Evolutionary conservation across 2,888 invertebrate genomes (phyloP), one percentile per base, ranked within the genome.

Genomic region (Tuberolachnus salignus): DNA sequence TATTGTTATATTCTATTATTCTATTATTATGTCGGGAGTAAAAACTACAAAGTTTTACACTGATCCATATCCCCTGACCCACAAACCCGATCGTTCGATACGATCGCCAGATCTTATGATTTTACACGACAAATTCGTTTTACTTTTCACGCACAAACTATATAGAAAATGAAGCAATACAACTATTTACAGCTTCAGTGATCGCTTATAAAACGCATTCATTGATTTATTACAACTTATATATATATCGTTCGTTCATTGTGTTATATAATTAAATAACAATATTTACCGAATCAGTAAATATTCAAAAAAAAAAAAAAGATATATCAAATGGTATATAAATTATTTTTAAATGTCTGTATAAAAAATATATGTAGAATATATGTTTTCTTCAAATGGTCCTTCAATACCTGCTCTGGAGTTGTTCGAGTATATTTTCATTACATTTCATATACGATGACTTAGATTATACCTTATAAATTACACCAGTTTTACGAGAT

Each of bases 131-230:
- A 19, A 34, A 69, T 78, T 78, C 51, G 78, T 69, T 78, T 67
- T 66, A 59, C 59, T 81, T 80, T 81, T 66, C 69, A 74, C 75
- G 66, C 53, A 63, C 66, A 70, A 64, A 63, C 34, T 64, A 63
- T 34, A 34, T 34, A 34, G 42, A 73, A 51, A 73, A 26, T 64
- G 51, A 73, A 53, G 21, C 63, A 73, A 73, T n/a, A 42, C 34
- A n/a, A 23, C 44, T 73, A 73, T 73, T 73, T 73, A 53, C 42
- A 73, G 21, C 53, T 73, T 21, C 42, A 73, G n/a, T 64, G 42
- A 23, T 42, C 42, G 11, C 53, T 63, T 26, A 34, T 8, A 34
- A 72, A 19, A 23, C 51, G 11, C n/a, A n/a, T 51, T 61, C 16
- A 49, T 42, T 51, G 53, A 73, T 44, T 63, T 61, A 61, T 34